Base-by-base conservation (phyloP, 2,113 vertebrate species). In the Pachyramphus minor region DNA sequence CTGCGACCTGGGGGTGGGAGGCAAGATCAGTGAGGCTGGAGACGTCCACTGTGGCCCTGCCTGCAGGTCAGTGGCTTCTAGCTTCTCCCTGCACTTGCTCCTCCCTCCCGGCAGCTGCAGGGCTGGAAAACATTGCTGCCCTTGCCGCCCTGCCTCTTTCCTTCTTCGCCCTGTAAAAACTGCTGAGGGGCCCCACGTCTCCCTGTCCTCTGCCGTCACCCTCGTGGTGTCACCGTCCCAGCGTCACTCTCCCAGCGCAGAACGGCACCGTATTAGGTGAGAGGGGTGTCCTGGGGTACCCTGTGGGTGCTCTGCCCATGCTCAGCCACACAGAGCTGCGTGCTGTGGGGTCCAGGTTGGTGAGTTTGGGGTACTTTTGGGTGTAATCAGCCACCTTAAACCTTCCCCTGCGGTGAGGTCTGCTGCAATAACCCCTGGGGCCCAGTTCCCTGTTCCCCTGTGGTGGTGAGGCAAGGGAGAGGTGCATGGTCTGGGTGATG, bases 291-390 rank as follows among this genome's bases (percentile, higher is more conserved):
- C 15, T 3, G 4, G 49, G 58, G 17, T 42, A 22, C 7, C 2
- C 11, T 58, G 11, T 5, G 31, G 27, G 33, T 59, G 18, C 19
- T 39, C 37, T 59, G 28, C 8, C 8, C 12, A 4, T 59, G 37
- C 52, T 59, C 42, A 20, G 5, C 22, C 0, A 0, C 33, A 37
- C 33, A 37, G 37, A 52, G 28, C 52, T 23, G 8, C 1, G 2
- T 45, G 7, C 74, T 45, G 12, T 1, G 0, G 12, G 7, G 12
- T 39, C 8, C 12, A 17, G 52, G 52, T 23, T 67, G 69, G 28
- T 39, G 44, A 27, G 4, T 52, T 66, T 81, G 52, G 33, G 10
- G 44, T 28, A 28, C 5, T 28, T 45, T 11, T 6, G 18, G 30
- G 15, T 53, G 7, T 16, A 68, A 2, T 41, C 28, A 18, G 8